Conservation (phyloP, 2,113 vertebrate species). For the Pygoscelis antarcticus region DNA sequence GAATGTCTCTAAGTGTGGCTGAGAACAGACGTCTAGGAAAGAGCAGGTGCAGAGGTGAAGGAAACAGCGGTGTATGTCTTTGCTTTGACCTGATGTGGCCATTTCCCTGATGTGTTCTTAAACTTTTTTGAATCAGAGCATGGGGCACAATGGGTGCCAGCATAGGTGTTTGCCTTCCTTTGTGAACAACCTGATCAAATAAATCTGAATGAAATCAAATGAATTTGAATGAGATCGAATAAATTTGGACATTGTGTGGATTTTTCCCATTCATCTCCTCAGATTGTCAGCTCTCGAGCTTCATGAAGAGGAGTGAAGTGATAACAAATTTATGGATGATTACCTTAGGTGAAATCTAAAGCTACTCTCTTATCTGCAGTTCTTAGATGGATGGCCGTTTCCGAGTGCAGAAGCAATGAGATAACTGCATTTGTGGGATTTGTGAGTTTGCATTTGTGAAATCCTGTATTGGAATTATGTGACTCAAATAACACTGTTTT, state of each 20-base stretch:
- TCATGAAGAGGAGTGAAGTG: background rate
- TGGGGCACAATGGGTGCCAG: accelerated
- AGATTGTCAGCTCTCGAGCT: background rate
- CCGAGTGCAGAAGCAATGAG: background rate
- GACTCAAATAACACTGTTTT: background rate
- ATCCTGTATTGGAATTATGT: background rate
- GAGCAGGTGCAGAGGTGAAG: background rate
- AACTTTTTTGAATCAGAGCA: background rate
- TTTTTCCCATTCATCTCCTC: background rate
- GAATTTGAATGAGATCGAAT: background rate
- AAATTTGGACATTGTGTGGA: background rate
- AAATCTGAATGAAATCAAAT: background rate
- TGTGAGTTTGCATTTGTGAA: conserved; percentile 7
- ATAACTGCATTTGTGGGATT: background rate
- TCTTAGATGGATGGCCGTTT: background rate
- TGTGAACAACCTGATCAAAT: background rate
- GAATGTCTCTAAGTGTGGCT: background rate
- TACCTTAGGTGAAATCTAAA: conserved; percentile 45
- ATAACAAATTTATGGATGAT: conserved; percentile 9
- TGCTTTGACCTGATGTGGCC: background rate
- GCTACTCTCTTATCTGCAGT: background rate
- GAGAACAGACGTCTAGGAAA: background rate
- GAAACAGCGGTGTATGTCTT: background rate
- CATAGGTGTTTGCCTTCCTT: background rate
- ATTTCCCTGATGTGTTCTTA: background rate